Conservation (phyloP, 2,888 invertebrate genomes). For the Hoplodrina ambigua region DNA sequence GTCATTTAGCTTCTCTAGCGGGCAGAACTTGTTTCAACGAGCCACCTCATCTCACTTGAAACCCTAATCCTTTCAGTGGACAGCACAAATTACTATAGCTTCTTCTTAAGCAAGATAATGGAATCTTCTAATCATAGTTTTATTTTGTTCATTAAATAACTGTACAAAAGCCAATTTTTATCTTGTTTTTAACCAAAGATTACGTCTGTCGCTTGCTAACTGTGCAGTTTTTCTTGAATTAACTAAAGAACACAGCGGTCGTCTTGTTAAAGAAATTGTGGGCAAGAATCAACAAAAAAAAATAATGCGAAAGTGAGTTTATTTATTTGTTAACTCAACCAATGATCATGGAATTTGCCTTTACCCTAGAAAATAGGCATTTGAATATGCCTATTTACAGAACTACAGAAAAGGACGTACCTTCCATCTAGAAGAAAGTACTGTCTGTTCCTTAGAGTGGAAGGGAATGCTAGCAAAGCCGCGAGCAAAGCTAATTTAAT, state of each 20-base stretch:
- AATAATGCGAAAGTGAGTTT: no score
- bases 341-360: no score
- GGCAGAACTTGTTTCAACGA: constrained; percentile 48
- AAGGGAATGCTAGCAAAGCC: no score
- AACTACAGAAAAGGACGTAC: no score
- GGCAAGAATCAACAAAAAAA: background rate
- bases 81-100: constrained; percentile 15
- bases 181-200: constrained; percentile 37
- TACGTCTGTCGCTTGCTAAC: constrained; percentile 7
- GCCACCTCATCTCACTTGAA: constrained; percentile 43
- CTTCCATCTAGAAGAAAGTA: no score
- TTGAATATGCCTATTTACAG: no score
- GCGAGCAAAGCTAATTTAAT: no score
- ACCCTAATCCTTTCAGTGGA: constrained; percentile 15
- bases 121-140: constrained; percentile 49
- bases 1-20: constrained; percentile 57
- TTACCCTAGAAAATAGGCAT: no score
- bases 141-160: constrained; percentile 50
- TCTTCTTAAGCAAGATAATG: constrained; percentile 29
- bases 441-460: no score
- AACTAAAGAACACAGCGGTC: constrained; percentile 6
- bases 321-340: no score
- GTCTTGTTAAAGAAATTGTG: background rate
- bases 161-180: constrained; percentile 52
- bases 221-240: constrained; percentile 16